Conservation (phyloP, 2,113 vertebrate genomes). For the Gymnorhina tibicen region DNA sequence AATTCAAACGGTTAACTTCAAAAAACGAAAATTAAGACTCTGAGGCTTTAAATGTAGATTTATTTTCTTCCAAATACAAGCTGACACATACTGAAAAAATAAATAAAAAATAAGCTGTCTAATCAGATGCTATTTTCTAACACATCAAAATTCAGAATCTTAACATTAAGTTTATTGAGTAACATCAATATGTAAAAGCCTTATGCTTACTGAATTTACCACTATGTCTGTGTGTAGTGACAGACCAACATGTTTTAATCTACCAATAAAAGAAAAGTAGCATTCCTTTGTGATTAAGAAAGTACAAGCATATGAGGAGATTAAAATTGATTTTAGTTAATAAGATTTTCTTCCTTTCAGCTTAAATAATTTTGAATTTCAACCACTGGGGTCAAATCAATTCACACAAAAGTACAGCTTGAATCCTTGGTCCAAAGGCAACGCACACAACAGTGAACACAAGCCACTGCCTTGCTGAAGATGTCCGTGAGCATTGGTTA, state of each 20-base stretch:
- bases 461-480: not conserved
- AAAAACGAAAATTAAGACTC: not conserved
- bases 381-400: not conserved
- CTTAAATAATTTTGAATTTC: not conserved
- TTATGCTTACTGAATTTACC: not conserved
- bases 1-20: not conserved
- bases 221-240: not conserved
- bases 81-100: not conserved
- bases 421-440: not conserved
- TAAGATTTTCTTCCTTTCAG: constrained; percentile 26
- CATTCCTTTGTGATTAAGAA: not conserved
- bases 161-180: not conserved
- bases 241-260: not conserved
- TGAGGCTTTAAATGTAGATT: not conserved
- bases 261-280: not conserved
- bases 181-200: not conserved
- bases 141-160: not conserved
- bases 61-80: constrained; percentile 28
- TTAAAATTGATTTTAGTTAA: constrained; percentile 2
- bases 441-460: not conserved
- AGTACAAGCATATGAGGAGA: not conserved
- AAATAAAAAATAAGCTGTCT: not conserved
- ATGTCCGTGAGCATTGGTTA: not conserved
- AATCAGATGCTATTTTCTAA: not conserved
- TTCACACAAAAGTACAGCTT: not conserved